phyloP scores from a whole-genome alignment of 2,113 vertebrate genomes.

The Grus americana region DNA sequence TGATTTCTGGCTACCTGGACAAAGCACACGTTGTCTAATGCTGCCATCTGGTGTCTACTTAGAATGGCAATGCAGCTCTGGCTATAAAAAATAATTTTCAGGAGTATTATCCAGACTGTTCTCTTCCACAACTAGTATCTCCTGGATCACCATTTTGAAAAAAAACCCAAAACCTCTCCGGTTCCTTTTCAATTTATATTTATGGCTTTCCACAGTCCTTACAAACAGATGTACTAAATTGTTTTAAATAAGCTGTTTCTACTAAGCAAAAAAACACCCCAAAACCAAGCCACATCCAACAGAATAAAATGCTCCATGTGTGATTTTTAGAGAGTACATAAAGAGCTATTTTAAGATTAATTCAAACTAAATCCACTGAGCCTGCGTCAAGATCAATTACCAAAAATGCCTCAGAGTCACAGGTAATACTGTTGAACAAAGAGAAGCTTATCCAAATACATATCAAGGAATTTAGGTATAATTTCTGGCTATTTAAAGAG shows the following conservation, averaged over 20 bases:
- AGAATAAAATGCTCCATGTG: background rate
- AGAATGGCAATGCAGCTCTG: background rate
- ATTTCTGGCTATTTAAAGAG: background rate
- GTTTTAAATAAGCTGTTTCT: background rate
- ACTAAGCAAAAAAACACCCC: fast-evolving
- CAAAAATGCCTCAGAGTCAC: background rate
- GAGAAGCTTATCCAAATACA: background rate
- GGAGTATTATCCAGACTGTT: background rate
- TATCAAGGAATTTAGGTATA: background rate
- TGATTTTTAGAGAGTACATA: background rate
- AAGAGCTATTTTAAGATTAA: background rate
- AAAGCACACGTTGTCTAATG: background rate
- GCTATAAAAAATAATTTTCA: background rate
- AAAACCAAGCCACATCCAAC: background rate
- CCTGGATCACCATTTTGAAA: background rate
- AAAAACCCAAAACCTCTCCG: too few relatives aligned
- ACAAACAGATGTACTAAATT: background rate
- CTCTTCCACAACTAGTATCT: background rate
- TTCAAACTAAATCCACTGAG: background rate
- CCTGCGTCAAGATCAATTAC: background rate
- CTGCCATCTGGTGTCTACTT: conserved; percentile 39
- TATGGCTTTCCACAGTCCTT: background rate
- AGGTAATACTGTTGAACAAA: background rate
- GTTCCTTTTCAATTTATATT: background rate
- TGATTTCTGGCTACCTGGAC: background rate